Percentiles rank a stretch among this genome's conserved stretches.
Conservation (phyloP, 2,113 vertebrate genomes). For the Burhinus oedicnemus region DNA sequence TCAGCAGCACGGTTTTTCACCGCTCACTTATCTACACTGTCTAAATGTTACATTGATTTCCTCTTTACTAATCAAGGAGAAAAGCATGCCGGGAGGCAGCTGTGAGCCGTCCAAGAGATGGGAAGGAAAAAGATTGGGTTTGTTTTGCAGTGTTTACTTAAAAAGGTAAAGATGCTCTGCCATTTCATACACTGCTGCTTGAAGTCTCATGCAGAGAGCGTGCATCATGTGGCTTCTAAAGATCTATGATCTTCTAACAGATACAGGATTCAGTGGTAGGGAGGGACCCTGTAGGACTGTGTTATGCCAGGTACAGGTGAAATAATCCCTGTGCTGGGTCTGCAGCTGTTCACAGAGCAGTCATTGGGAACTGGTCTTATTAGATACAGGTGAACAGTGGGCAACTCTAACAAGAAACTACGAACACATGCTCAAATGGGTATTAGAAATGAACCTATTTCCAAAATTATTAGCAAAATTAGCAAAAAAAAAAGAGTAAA, state of each 20-base stretch:
- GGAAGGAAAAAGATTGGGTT: not conserved
- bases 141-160: not conserved
- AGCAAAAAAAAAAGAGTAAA: not conserved
- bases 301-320: not conserved
- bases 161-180: not conserved
- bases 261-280: not conserved
- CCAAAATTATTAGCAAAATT: not conserved
- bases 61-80: not conserved
- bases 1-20: accelerated
- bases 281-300: not conserved
- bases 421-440: not conserved
- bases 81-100: not conserved
- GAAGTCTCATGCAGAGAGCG: not conserved
- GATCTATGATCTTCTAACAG: not conserved
- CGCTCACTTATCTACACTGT: not conserved
- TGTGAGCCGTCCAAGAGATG: not conserved
- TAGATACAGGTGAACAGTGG: not conserved
- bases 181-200: not conserved
- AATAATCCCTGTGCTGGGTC: not conserved
- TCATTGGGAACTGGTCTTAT: accelerated
- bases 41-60: not conserved
- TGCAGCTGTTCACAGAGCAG: not conserved
- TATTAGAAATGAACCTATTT: not conserved
- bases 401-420: not conserved
- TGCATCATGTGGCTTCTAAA: not conserved